Evolutionary conservation across 1,140 invertebrate species (phyloP), one percentile per base, ranked within the genome.

Genomic region (Lucilia cuprina): DNA sequence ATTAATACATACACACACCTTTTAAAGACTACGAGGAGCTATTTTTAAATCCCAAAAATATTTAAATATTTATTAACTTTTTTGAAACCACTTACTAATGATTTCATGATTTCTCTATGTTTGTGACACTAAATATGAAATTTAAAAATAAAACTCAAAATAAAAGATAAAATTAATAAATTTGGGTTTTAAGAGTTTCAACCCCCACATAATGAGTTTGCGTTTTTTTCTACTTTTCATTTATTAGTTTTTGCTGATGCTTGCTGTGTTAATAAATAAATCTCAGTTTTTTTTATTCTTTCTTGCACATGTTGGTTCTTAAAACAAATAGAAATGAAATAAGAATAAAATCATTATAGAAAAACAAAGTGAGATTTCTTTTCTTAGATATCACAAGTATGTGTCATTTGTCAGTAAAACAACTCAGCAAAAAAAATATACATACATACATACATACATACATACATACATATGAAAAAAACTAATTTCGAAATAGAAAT

Each of bases 261-360:
- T 70, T 60, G 55, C 14, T 60, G 41, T 41, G 65, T 70, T 70
- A 70, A 70, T 70, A 70, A 70, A 19, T 70, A 70, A 70, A 70
- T 21, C 65, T 25, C n/a, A 25, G 5, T 21, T 70, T 21, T 21
- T 21, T 41, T 10, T 41, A 41, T 41, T 41, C 3, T 41, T 41
- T 41, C 41, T 41, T 41, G 10, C 41, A 41, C 41, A 41, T 41
- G 41, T 41, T 41, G 41, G 41, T 60, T 60, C 13, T 60, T 60
- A 60, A 60, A 60, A 60, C 55, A 60, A 60, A 60, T 60, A 17
- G n/a, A 60, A 60, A 60, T 60, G 7, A 60, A 60, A 60, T 60
- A 60, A 41, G 41, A 41, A 41, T 41, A 10, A 41, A 41, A 41
- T 41, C 10, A 41, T 41, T 41, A 41, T 41, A 41, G 41, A 60